Percentiles rank a stretch among this genome's conserved stretches.
These are phyloP conservation scores for Prionchulus punctatus DNA, from an alignment of 2,888 invertebrate species.

Conservation along the genomic window DNA sequence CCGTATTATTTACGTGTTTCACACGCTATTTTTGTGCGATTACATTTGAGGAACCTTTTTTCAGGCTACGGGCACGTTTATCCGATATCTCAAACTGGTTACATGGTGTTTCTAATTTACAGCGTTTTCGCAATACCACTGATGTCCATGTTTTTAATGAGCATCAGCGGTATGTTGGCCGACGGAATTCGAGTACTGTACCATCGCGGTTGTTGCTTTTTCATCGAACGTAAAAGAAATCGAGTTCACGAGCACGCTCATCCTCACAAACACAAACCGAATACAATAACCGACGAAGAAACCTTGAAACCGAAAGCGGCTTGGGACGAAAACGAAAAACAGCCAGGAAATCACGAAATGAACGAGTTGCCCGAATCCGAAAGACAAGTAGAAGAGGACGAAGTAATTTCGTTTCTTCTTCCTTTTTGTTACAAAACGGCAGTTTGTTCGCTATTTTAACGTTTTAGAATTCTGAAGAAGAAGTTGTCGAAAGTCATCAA, in stretches of 20 bases:
- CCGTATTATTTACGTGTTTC: not conserved
- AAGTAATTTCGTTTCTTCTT: no score
- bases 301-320: not conserved
- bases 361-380: not conserved
- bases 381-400: not conserved
- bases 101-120: conserved; percentile 11
- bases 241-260: not conserved
- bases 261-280: no score
- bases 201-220: not conserved
- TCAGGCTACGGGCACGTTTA: conserved; percentile 12
- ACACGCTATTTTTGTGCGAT: not conserved
- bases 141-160: conserved; percentile 10
- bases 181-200: conserved; percentile 3
- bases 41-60: not conserved
- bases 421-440: no score
- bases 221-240: not conserved
- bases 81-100: conserved; percentile 7
- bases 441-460: no score
- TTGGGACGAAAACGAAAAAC: not conserved
- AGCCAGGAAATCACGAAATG: not conserved
- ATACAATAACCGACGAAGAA: not conserved
- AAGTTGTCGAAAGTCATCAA: no score
- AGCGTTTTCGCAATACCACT: conserved; percentile 7
- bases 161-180: conserved; percentile 3
- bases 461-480: no score